Base-by-base conservation (phyloP, 2,888 invertebrate genomes). In the Anorthoa munda region DNA sequence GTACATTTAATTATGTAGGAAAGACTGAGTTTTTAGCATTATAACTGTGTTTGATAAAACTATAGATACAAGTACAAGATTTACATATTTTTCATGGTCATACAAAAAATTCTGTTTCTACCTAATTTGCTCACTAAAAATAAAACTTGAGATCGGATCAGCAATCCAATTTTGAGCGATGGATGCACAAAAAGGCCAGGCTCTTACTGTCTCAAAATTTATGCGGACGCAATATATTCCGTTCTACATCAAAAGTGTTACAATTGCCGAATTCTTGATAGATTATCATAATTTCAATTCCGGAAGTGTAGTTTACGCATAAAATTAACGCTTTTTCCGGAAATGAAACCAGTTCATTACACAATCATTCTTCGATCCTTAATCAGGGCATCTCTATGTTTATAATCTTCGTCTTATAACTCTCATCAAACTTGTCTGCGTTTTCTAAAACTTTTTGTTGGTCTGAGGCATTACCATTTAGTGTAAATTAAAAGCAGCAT, bases 311-410 rank as follows among this genome's bases (percentile, higher is more conserved):
- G 13, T 59, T 13, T 81, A 56, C 53, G 39, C 55, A 81, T 68
- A 15, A 18, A 56, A 51, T 56, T 51, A 39, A 53, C 17, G 56
- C 58, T 9, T 64, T 21, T 58, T 13, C 59, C 64, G 56, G 71
- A 77, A 82, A 77, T 51, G 15, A 45, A 82, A 71, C 82, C 26
- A 77, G 64, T 64, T 64, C 3, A 12, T 79, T 82, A 70, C 21
- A 48, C 21, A 75, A 71, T 66, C 26, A 15, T 53, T 55, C 13
- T 18, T 51, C 2, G 2, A 56, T 67, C 51, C 51, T 60, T 45
- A 45, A 65, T 50, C 48, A 58, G 23, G 21, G 31, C 46, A 64
- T n/a, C 23, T 51, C 17, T 78, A 45, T 17, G 23, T 13, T 46
- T 55, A 63, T 58, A 39, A 31, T 39, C 70, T 51, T 46, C 9